Conservation (phyloP, 1,140 invertebrate species). For the Frieseomelitta varia region DNA sequence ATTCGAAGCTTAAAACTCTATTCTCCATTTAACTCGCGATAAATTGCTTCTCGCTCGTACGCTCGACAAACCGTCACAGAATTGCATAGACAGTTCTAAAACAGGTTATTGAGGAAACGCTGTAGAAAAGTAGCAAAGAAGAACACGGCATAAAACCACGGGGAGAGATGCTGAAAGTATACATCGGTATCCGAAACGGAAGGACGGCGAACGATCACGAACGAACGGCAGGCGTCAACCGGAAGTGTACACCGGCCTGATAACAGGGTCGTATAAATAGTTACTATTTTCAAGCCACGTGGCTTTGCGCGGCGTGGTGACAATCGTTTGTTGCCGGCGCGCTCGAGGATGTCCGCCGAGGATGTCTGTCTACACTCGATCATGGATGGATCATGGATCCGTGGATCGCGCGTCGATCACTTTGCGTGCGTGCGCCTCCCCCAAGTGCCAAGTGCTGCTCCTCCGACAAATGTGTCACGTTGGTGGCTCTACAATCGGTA, state of each 20-base stretch:
- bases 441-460: not conserved
- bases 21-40: too few species aligned
- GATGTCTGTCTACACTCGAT: not conserved
- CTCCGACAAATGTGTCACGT: conserved; percentile 1
- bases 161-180: too few species aligned
- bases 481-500: conserved; percentile 6
- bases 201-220: not conserved
- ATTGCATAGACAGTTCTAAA: too few species aligned
- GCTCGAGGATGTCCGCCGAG: too few species aligned
- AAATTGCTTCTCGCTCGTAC: too few species aligned
- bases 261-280: conserved; percentile 28
- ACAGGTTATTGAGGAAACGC: too few species aligned
- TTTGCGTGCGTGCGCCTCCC: not conserved
- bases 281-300: conserved; percentile 32
- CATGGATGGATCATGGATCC: conserved; percentile 17
- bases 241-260: not conserved
- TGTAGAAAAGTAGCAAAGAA: too few species aligned
- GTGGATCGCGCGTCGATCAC: conserved; percentile 11
- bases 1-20: too few species aligned
- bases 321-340: not conserved
- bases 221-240: not conserved
- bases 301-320: conserved; percentile 3
- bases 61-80: too few species aligned
- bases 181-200: not conserved
- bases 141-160: too few species aligned